Percentiles rank a stretch among this genome's conserved stretches.
These are phyloP conservation scores for Metalampra italica DNA, from an alignment of 2,888 invertebrate species.

Conservation along the genomic window DNA sequence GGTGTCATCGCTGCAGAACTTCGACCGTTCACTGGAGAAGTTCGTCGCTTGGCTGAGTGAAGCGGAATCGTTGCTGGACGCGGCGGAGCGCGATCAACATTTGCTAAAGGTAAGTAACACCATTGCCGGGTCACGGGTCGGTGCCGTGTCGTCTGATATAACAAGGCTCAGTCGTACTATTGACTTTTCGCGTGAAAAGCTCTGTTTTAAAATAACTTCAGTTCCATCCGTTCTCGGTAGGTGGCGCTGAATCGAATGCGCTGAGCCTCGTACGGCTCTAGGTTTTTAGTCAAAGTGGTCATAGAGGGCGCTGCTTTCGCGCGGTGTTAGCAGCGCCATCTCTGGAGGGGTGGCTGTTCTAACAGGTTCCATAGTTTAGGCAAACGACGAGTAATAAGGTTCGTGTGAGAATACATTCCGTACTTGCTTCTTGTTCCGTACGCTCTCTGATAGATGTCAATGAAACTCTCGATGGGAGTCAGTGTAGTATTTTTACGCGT, in stretches of 20 bases:
- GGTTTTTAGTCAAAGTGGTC: neutral
- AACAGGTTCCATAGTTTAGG: neutral
- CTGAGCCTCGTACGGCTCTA: neutral
- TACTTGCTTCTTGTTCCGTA: too few relatives aligned
- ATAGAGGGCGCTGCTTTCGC: slow-evolving; percentile 6
- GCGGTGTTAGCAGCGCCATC: slow-evolving; percentile 7
- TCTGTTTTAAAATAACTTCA: neutral
- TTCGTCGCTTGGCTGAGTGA: slow-evolving; percentile 96
- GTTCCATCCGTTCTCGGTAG: neutral
- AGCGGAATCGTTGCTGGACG: slow-evolving; percentile 91
- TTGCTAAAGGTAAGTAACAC: slow-evolving; percentile 79
- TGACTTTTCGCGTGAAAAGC: neutral
- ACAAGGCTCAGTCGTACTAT: neutral
- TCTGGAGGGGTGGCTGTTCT: neutral
- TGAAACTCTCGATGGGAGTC: too few relatives aligned
- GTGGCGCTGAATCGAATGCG: too few relatives aligned
- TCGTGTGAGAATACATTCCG: neutral
- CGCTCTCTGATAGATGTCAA: neutral
- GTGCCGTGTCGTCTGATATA: too few relatives aligned
- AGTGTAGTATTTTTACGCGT: too few relatives aligned
- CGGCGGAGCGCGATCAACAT: slow-evolving; percentile 77
- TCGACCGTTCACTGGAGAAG: slow-evolving; percentile 94
- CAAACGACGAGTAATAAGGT: neutral
- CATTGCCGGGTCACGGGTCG: too few relatives aligned
- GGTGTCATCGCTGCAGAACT: slow-evolving; percentile 93